Percentiles rank a stretch among this genome's conserved stretches.
Evolutionary conservation across 1,140 invertebrate species (phyloP).

Genomic region (Listronotus oregonensis): DNA sequence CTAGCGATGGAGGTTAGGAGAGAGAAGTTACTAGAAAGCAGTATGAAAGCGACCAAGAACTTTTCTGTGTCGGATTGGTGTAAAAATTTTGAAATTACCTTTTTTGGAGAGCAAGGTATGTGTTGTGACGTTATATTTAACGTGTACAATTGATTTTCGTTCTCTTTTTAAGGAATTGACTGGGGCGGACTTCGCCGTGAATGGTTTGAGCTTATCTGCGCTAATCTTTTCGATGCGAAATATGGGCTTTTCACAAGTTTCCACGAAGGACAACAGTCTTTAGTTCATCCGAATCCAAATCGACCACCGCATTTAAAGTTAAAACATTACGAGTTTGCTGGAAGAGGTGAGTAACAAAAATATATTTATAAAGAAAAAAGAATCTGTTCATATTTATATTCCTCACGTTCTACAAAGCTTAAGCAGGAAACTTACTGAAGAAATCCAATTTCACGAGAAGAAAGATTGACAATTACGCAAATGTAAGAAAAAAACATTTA

Average conservation of each 20-base stretch:
- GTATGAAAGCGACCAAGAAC: conserved; percentile 83
- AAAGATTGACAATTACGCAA: too few relatives aligned
- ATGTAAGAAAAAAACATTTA: too few relatives aligned
- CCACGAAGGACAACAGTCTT: conserved; percentile 79
- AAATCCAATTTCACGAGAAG: too few relatives aligned
- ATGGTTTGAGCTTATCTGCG: conserved; percentile 92
- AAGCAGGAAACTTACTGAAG: too few relatives aligned
- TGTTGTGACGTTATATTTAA: neutral
- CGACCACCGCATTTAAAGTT: conserved; percentile 76
- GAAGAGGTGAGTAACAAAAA: conserved; percentile 67
- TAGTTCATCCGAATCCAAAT: conserved; percentile 88
- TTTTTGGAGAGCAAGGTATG: conserved; percentile 86
- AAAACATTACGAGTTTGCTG: conserved; percentile 92
- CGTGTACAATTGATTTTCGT: neutral
- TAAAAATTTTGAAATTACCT: conserved; percentile 89
- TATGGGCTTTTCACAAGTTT: conserved; percentile 84
- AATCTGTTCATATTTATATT: too few relatives aligned
- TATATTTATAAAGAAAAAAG: too few relatives aligned
- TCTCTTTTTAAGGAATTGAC: conserved; percentile 74
- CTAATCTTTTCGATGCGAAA: conserved; percentile 81
- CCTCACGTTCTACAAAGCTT: too few relatives aligned
- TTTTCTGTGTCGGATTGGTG: conserved; percentile 85
- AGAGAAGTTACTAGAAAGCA: conserved; percentile 80
- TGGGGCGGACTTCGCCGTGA: conserved; percentile 91
- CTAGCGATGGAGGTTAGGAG: conserved; percentile 80